A percentile compares a stretch with the other conserved stretches of the same genome.
These are phyloP conservation scores for Sebastes fasciatus DNA, from an alignment of 2,113 vertebrate species.

Conservation along the genomic window DNA sequence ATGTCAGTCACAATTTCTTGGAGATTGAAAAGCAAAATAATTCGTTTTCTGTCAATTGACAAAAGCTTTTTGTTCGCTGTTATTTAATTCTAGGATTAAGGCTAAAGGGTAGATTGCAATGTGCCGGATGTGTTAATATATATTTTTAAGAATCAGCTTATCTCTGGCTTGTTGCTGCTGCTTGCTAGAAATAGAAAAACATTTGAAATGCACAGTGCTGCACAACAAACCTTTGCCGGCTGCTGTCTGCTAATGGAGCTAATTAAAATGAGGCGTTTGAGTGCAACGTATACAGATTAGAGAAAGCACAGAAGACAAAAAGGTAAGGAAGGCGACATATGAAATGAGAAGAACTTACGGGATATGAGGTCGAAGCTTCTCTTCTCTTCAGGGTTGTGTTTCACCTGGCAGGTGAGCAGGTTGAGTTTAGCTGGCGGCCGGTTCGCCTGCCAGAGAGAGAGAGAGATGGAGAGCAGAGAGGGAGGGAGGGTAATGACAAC, in stretches of 20 bases:
- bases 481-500: not conserved
- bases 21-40: not conserved
- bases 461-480: not conserved
- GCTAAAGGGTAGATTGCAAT: not conserved
- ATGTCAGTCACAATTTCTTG: not conserved
- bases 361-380: conserved; percentile 99
- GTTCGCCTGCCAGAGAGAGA: conserved; percentile 87
- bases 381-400: conserved; percentile 99
- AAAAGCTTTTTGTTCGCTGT: not conserved
- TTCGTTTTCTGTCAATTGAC: not conserved
- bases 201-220: not conserved
- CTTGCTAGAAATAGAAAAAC: not conserved
- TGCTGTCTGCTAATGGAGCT: not conserved
- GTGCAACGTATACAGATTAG: not conserved
- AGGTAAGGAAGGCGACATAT: not conserved
- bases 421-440: conserved; percentile 98
- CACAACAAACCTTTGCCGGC: not conserved
- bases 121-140: not conserved
- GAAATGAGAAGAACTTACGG: conserved; percentile 84
- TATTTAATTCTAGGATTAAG: not conserved
- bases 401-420: conserved; percentile 98
- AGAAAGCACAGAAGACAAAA: not conserved
- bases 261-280: conserved; percentile 17
- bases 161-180: not conserved
- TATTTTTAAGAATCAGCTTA: not conserved